phyloP scores from a whole-genome alignment of 2,797 vertebrate species.

The Octomys mimax region DNA sequence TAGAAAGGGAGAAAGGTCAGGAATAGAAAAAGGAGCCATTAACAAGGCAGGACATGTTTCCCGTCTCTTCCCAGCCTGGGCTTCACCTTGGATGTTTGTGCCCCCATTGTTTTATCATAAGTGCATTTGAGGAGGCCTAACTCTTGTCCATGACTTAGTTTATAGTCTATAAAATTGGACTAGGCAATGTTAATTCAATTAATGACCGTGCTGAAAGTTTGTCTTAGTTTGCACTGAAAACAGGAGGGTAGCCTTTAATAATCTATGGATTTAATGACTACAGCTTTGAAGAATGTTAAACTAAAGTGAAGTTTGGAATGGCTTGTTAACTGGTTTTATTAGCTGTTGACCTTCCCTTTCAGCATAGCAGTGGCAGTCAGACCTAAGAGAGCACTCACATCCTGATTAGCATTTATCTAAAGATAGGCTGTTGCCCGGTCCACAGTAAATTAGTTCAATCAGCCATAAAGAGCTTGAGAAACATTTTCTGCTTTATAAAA shows the following conservation, averaged over 20 bases:
- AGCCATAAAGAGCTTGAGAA: constrained; percentile 90
- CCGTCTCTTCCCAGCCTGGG: background rate
- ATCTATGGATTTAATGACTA: constrained; percentile 89
- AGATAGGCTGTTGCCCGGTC: constrained; percentile 90
- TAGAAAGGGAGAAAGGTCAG: background rate
- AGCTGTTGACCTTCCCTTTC: constrained; percentile 91
- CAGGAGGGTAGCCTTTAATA: constrained; percentile 85
- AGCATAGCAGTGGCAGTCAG: constrained; percentile 86
- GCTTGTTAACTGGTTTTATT: constrained; percentile 91
- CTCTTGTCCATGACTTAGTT: constrained; percentile 73
- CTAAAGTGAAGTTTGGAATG: constrained; percentile 89
- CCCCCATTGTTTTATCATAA: constrained; percentile 9
- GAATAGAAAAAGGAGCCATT: constrained; percentile 27
- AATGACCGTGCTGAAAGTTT: constrained; percentile 87
- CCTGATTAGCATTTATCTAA: constrained; percentile 91
- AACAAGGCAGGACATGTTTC: background rate
- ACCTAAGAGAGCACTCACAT: constrained; percentile 86
- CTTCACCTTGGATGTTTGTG: background rate
- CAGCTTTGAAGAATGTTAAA: constrained; percentile 89
- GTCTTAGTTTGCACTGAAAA: constrained; percentile 84
- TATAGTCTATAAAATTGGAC: constrained; percentile 86
- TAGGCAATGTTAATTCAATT: constrained; percentile 89
- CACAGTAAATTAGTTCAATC: constrained; percentile 91
- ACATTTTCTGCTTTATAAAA: constrained; percentile 86
- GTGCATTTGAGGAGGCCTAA: constrained; percentile 50